Conservation (phyloP, 2,113 vertebrate genomes). For the Campylomormyrus numenius region DNA sequence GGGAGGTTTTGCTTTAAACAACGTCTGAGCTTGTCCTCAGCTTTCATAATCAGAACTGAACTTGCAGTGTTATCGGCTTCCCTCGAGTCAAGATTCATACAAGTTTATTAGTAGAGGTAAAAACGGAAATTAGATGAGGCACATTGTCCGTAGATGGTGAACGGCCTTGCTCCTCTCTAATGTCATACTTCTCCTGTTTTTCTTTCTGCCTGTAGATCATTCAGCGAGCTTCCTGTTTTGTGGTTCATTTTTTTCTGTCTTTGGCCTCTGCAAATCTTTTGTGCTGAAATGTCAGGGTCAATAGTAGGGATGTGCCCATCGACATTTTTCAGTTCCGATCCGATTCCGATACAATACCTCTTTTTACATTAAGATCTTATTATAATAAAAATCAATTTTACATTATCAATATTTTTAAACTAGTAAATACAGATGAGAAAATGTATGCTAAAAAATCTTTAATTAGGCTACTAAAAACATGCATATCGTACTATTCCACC, state of each 20-base stretch:
- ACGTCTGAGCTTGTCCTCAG: background rate
- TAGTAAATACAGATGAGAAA: too few relatives aligned
- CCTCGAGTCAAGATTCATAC: background rate
- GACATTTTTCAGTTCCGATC: too few relatives aligned
- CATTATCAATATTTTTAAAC: too few relatives aligned
- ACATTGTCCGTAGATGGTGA: background rate
- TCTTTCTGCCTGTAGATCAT: slow-evolving; percentile 35
- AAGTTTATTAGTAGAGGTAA: background rate
- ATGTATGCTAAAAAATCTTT: too few relatives aligned
- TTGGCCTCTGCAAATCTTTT: slow-evolving; percentile 19
- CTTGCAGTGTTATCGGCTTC: background rate
- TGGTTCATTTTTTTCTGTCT: slow-evolving; percentile 50
- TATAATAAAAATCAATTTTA: too few relatives aligned
- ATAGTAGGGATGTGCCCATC: too few relatives aligned
- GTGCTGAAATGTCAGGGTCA: background rate
- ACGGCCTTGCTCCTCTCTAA: background rate
- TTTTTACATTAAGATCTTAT: too few relatives aligned
- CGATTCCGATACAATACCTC: too few relatives aligned
- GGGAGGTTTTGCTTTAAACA: background rate
- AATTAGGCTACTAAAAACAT: too few relatives aligned
- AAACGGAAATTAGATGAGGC: background rate
- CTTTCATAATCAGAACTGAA: background rate
- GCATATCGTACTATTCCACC: too few relatives aligned
- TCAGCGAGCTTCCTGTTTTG: slow-evolving; percentile 48
- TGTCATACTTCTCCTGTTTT: background rate